phyloP scores from a whole-genome alignment of 2,797 vertebrate genomes.

The Balearica regulorum region DNA sequence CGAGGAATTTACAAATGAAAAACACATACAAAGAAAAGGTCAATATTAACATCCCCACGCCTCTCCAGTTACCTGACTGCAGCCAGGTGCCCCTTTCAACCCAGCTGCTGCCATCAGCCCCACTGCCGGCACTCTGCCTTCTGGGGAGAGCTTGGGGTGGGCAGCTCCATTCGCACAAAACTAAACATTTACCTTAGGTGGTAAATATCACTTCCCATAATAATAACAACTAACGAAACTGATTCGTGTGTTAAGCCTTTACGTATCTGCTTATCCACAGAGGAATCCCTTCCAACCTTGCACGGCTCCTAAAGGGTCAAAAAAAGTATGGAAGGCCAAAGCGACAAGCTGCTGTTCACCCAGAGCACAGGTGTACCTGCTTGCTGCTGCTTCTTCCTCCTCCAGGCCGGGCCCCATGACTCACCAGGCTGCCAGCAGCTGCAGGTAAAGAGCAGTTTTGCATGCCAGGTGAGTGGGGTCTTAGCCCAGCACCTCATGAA shows the following conservation, averaged over 20 bases:
- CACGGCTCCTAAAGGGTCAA: neutral
- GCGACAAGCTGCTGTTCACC: neutral
- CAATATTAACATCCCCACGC: neutral
- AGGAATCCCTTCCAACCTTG: neutral
- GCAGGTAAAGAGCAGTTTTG: rapidly evolving
- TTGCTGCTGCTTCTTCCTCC: neutral
- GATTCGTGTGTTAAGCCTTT: neutral
- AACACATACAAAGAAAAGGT: neutral
- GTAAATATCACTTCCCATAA: rapidly evolving
- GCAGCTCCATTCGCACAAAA: neutral
- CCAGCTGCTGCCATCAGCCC: neutral
- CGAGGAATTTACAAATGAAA: rapidly evolving
- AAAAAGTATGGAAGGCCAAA: rapidly evolving
- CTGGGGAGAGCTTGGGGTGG: rapidly evolving
- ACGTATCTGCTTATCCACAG: rapidly evolving
- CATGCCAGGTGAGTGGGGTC: rapidly evolving
- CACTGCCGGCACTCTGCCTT: rapidly evolving
- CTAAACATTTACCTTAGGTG: neutral
- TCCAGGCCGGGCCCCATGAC: neutral
- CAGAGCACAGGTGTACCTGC: rapidly evolving
- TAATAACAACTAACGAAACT: neutral
- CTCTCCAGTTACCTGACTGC: neutral
- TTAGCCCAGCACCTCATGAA: rapidly evolving
- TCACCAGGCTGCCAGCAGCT: neutral
- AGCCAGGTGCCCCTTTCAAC: neutral